Percentiles rank a stretch among this genome's conserved stretches.
Conservation (phyloP, 2,113 vertebrate genomes). For the Eulemur macaco region DNA sequence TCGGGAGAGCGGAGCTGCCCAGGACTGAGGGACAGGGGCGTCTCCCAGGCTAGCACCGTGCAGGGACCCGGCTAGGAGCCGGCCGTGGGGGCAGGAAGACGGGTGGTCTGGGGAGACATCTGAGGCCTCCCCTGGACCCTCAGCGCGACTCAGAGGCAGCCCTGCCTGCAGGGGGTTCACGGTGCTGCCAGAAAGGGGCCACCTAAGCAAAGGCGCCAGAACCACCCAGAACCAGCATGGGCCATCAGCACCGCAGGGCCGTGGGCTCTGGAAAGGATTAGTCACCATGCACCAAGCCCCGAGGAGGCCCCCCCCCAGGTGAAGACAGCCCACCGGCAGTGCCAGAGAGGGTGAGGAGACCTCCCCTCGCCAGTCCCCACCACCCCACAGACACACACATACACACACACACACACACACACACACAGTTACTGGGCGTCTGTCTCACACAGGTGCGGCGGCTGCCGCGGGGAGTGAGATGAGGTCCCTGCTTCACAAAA, state of each 20-base stretch:
- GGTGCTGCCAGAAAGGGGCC: neutral
- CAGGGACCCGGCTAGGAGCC: too few species aligned
- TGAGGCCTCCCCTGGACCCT: neutral
- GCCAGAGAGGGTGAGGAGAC: neutral
- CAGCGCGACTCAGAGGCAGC: neutral
- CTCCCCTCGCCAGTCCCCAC: too few species aligned
- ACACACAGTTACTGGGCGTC: too few species aligned
- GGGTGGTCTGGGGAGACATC: neutral
- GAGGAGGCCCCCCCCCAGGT: neutral
- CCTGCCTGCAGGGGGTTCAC: too few species aligned
- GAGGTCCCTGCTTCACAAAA: too few species aligned
- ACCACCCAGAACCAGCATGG: too few species aligned
- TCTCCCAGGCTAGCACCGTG: neutral
- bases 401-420: too few species aligned
- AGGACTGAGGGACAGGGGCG: neutral
- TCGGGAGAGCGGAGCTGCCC: rapidly evolving
- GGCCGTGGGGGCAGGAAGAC: too few species aligned
- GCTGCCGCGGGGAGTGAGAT: too few species aligned
- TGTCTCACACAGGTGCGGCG: too few species aligned
- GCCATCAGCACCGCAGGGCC: rapidly evolving
- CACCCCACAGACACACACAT: too few species aligned
- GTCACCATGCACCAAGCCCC: neutral
- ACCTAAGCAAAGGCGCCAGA: neutral
- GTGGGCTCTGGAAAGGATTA: neutral
- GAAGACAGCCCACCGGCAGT: too few species aligned